Percentiles rank a stretch among this genome's conserved stretches.
These are phyloP conservation scores for Dolichoris vasculosae DNA, from an alignment of 1,140 invertebrate genomes.

Conservation along the genomic window DNA sequence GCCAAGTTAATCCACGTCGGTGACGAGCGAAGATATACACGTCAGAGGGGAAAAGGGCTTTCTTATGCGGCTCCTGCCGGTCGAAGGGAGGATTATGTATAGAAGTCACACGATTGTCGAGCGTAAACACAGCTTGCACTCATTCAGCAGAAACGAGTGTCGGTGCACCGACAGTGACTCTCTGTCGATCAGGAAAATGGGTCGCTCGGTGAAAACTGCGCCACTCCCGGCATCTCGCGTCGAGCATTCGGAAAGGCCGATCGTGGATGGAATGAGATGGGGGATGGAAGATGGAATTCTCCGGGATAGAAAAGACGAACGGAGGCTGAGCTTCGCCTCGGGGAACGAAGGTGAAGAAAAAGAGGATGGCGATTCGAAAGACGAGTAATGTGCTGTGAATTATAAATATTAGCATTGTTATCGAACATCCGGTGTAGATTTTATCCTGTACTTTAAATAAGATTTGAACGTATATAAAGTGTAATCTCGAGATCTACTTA, in stretches of 20 bases:
- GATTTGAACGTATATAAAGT: background rate
- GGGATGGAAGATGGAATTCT: background rate
- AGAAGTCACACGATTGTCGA: constrained; percentile 58
- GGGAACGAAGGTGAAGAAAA: background rate
- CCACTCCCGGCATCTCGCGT: background rate
- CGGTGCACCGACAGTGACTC: constrained; percentile 50
- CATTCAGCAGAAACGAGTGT: constrained; percentile 39
- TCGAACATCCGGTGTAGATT: background rate
- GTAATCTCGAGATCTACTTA: background rate
- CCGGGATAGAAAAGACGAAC: background rate
- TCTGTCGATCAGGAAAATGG: background rate
- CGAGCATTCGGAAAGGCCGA: too few species aligned
- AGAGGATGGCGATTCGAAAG: constrained; percentile 4
- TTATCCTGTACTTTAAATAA: constrained; percentile 16
- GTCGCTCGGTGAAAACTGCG: too few species aligned
- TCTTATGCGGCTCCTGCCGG: background rate
- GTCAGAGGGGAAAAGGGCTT: background rate
- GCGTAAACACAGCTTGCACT: constrained; percentile 64
- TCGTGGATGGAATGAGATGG: too few species aligned
- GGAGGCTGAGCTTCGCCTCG: background rate
- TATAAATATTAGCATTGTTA: constrained; percentile 31
- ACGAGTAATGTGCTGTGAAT: background rate
- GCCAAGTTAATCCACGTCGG: background rate
- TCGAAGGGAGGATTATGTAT: constrained; percentile 54
- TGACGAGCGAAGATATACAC: background rate